Conservation (phyloP, 2,888 invertebrate species). For the Gandaritis pyraliata region DNA sequence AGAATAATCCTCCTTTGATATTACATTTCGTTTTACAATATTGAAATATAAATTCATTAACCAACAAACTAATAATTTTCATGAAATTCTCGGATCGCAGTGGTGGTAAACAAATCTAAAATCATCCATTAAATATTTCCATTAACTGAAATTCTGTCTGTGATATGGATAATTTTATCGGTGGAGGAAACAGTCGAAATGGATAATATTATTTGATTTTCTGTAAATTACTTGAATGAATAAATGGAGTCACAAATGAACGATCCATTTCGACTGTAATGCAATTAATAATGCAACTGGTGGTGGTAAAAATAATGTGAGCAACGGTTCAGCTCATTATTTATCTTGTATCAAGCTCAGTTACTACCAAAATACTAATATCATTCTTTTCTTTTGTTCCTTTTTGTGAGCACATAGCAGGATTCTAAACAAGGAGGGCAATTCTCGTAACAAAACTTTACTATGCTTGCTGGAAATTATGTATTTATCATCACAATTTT, state of each 20-base stretch:
- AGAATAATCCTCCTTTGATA: constrained; percentile 35
- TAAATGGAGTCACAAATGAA: constrained; percentile 14
- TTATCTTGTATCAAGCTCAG: constrained; percentile 50
- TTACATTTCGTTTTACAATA: constrained; percentile 29
- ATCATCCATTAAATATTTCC: constrained; percentile 34
- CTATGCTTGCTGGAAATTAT: constrained; percentile 79
- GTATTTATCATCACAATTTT: constrained; percentile 66
- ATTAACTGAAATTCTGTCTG: constrained; percentile 21
- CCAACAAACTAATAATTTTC: constrained; percentile 39
- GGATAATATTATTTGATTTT: constrained; percentile 26
- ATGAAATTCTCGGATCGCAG: constrained; percentile 40
- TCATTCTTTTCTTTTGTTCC: constrained; percentile 78
- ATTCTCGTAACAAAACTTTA: constrained; percentile 78
- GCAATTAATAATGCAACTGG: constrained; percentile 51
- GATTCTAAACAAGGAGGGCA: constrained; percentile 82
- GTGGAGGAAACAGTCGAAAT: constrained; percentile 37
- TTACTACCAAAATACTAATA: constrained; percentile 69
- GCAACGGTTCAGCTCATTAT: constrained; percentile 50
- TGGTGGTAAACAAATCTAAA: constrained; percentile 36
- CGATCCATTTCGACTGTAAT: constrained; percentile 43
- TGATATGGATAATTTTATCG: constrained; percentile 41
- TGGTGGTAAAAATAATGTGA: constrained; percentile 58
- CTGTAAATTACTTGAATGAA: constrained; percentile 9
- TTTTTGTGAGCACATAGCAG: constrained; percentile 83
- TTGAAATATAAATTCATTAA: constrained; percentile 23